These are phyloP conservation scores for Poeciliopsis prolifica DNA, from an alignment of 2,113 vertebrate species.

Conservation along the genomic window DNA sequence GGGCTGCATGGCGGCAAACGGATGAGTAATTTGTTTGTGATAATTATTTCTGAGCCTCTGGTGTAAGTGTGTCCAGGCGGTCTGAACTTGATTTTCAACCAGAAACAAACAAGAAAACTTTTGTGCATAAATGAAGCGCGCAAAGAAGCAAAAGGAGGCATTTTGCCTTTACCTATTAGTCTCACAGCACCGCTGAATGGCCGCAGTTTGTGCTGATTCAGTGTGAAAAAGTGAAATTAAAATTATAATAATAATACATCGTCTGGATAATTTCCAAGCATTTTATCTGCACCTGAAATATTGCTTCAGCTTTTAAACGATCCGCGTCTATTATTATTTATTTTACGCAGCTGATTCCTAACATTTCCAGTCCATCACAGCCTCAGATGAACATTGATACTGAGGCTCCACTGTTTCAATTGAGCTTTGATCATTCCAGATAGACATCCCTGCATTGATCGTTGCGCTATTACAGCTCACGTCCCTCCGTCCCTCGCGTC, in stretches of 20 bases:
- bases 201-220: no score
- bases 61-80: conserved; percentile 13
- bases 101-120: neutral
- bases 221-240: no score
- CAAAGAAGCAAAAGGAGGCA: neutral
- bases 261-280: neutral
- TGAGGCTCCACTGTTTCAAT: conserved; percentile 1
- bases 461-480: conserved; percentile 46
- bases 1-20: conserved; percentile 7
- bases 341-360: neutral
- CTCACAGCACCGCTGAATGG: no score
- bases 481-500: neutral
- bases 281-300: no score
- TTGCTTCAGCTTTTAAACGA: neutral
- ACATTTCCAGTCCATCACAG: conserved; percentile 1
- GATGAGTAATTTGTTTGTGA: conserved; percentile 13
- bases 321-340: neutral
- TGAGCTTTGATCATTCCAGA: conserved; percentile 41
- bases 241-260: neutral
- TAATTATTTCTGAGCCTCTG: conserved; percentile 39
- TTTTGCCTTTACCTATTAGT: neutral
- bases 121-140: neutral
- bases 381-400: conserved; percentile 25
- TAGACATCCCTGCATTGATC: conserved; percentile 52
- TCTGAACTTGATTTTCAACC: conserved; percentile 28